Conservation (phyloP, 1,140 invertebrate species). For the Saccostrea cuccullata region DNA sequence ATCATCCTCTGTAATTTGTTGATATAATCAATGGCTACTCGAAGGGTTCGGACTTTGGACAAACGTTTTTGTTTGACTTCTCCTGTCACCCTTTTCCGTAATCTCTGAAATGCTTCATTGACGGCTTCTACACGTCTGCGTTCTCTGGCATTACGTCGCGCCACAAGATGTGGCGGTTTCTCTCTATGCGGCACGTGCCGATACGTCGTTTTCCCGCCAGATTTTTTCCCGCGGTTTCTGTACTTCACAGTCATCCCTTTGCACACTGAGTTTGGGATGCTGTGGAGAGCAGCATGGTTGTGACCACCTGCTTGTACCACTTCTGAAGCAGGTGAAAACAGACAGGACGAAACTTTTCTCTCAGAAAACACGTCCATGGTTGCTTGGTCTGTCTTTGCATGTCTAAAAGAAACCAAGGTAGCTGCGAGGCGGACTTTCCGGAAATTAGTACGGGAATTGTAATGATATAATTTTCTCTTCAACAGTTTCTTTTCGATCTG, state of each 20-base stretch:
- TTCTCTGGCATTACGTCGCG: constrained; percentile 93
- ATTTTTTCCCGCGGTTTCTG: constrained; percentile 32
- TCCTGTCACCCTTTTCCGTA: constrained; percentile 73
- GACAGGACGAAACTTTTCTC: constrained; percentile 4
- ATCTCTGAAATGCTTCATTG: constrained; percentile 81
- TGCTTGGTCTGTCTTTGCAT: constrained; percentile 20
- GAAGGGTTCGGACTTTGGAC: constrained; percentile 92
- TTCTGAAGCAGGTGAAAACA: constrained; percentile 37
- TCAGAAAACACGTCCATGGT: constrained; percentile 23
- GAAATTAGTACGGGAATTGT: constrained; percentile 1
- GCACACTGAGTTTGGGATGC: background rate
- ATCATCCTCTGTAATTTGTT: constrained; percentile 88
- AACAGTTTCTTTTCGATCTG: constrained; percentile 24
- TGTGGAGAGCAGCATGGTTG: background rate
- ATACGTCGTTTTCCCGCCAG: constrained; percentile 59
- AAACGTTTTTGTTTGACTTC: constrained; percentile 80
- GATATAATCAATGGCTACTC: constrained; percentile 96
- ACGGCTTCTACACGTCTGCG: constrained; percentile 96
- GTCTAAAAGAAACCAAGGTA: constrained; percentile 2
- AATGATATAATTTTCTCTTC: constrained; percentile 33
- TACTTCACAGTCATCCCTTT: constrained; percentile 1
- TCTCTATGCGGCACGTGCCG: constrained; percentile 69
- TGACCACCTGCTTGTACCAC: constrained; percentile 30
- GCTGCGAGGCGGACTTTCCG: constrained; percentile 11
- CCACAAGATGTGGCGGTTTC: constrained; percentile 87